A percentile compares a stretch with the other conserved stretches of the same genome.
These are phyloP conservation scores for Corythoichthys intestinalis DNA, from an alignment of 2,113 vertebrate species.

Conservation along the genomic window DNA sequence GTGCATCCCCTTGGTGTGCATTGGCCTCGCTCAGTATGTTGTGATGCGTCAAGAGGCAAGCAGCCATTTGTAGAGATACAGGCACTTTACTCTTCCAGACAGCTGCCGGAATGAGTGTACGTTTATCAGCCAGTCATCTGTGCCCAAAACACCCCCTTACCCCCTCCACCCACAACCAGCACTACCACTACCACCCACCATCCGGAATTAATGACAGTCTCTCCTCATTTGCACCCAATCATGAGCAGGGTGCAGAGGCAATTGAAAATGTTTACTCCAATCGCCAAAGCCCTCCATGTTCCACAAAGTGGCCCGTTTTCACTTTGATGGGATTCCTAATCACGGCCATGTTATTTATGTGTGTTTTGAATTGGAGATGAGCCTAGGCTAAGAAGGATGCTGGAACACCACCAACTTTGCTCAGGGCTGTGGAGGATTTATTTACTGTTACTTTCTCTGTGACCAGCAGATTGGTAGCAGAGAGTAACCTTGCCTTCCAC, in stretches of 20 bases:
- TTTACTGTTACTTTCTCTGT: conserved; percentile 56
- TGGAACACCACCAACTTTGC: conserved; percentile 63
- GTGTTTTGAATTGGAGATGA: conserved; percentile 73
- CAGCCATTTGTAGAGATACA: conserved; percentile 67
- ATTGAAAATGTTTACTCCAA: conserved; percentile 73
- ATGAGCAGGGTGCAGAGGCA: conserved; percentile 69
- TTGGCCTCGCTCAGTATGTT: conserved; percentile 67
- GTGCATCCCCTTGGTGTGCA: conserved; percentile 47
- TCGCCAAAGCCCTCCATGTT: conserved; percentile 66
- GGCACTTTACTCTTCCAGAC: conserved; percentile 70
- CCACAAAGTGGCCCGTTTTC: conserved; percentile 71
- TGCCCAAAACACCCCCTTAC: conserved; percentile 56
- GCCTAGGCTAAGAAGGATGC: conserved; percentile 52
- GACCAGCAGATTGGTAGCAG: conserved; percentile 60
- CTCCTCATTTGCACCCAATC: conserved; percentile 73
- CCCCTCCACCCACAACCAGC: conserved; percentile 52
- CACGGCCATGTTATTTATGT: conserved; percentile 70
- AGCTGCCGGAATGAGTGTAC: conserved; percentile 71
- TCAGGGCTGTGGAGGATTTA: conserved; percentile 66
- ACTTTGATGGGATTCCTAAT: conserved; percentile 74
- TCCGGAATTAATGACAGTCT: conserved; percentile 73
- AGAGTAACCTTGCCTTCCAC: conserved; percentile 61
- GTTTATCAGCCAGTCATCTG: conserved; percentile 74
- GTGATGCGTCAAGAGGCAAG: conserved; percentile 67
- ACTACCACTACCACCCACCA: conserved; percentile 49